A percentile compares a stretch with the other conserved stretches of the same genome.
These are phyloP conservation scores for Oreotrochilus melanogaster DNA, from an alignment of 2,113 vertebrate species.

Conservation along the genomic window DNA sequence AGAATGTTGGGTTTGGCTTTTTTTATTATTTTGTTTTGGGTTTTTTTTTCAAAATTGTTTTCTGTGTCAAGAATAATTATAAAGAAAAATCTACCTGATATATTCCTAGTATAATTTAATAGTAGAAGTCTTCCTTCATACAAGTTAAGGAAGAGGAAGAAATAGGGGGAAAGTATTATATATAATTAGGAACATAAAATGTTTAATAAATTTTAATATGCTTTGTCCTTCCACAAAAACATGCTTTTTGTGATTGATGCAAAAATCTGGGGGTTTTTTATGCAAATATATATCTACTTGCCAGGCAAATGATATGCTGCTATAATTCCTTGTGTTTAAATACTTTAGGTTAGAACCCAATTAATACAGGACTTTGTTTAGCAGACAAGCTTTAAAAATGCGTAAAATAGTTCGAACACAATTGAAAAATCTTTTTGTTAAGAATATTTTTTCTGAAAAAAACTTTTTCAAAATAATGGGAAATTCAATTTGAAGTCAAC, in stretches of 20 bases:
- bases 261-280: background rate
- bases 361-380: background rate
- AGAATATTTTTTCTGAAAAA: background rate
- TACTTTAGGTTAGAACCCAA: background rate
- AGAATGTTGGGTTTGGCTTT: too few species aligned
- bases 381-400: background rate
- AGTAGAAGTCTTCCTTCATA: background rate
- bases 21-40: too few species aligned
- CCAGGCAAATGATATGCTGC: background rate
- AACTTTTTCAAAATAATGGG: background rate
- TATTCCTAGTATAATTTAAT: background rate
- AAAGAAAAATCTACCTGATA: background rate
- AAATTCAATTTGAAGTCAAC: background rate
- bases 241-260: background rate
- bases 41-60: background rate
- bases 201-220: background rate
- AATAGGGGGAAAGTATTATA: accelerated
- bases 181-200: background rate
- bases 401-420: background rate
- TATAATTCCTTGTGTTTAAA: background rate
- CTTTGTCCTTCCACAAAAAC: background rate
- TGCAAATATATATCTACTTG: background rate
- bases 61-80: background rate
- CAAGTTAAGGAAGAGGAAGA: background rate
- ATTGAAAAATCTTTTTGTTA: accelerated